Evolutionary conservation across 2,113 vertebrate genomes (phyloP), one percentile per base, ranked within the genome.

Genomic region (Chionomys nivalis): DNA sequence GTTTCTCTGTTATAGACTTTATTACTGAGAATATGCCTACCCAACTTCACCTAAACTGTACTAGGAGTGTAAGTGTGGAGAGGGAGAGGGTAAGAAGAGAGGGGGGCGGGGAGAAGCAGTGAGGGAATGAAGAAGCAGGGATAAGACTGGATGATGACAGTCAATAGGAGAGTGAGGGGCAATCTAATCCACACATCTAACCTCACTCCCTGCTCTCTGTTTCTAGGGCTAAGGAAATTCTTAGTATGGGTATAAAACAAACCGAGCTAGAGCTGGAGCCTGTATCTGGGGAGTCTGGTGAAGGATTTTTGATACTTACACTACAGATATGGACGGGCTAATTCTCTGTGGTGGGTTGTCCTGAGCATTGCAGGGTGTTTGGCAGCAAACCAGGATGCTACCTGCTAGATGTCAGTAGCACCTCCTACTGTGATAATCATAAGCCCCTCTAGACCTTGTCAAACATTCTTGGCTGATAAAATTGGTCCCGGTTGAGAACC

Each of bases 191-290:
- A 89, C 94, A 83, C 33, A 89, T n/a, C 19, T 11, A 10, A 23
- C 28, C 28, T 44, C 23, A 89, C 24, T 87, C 7, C 36, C 6
- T 28, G 3, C 4, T 75, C n/a, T 72, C 77, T 83, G 33, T 93
- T 96, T 93, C 82, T 72, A 92, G 58, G 91, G 87, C 70, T 82
- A 87, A 83, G 68, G 28, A 79, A 83, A 77, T 49, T 78, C 28
- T 17, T 42, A 83, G 33, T 36, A 65, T 24, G 52, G n/a, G 9
- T 12, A 85, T 77, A 47, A 87, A 95, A 12, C 39, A 36, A 28
- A 58, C 33, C 42, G 52, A 89, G 26, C 16, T 70, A 44, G 65
- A 94, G 26, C 39, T 52, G 12, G 19, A 66, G 13, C 44, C 28
- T 24, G 28, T 26, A 17, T 7, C 31, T 85, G 33, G 7, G 5